Evolutionary conservation across 2,797 vertebrate species (phyloP), one percentile per base, ranked within the genome.

Genomic region (Gallinago stenura): DNA sequence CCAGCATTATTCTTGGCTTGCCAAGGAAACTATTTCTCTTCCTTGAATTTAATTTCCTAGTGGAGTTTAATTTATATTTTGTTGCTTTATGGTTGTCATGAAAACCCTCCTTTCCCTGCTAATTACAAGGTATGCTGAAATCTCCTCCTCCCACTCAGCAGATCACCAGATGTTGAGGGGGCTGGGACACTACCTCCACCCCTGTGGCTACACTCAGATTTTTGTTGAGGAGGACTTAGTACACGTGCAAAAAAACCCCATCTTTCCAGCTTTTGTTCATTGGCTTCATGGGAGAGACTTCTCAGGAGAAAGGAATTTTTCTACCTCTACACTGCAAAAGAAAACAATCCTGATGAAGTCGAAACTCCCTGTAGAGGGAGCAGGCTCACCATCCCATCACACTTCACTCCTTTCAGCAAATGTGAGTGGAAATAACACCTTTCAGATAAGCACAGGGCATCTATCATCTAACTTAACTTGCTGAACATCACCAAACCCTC

Each of bases 1-100:
- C 61, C 76, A 88, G 79, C 35, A 61, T 78, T 87, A 79, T 51
- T 92, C 77, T 48, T 28, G 15, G 61, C 66, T 85, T 86, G 58
- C 90, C 90, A 88, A 72, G 76, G 77, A 83, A 92, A 90, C 88
- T 84, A 90, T 75, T 95, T 57, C 77, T 89, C 58, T 58, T 33
- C 58, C 72, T 73, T 43, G 21, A 72, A 82, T 93, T 91, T 75
- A 4, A 90, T 91, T 75, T 86, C 70, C 66, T 72, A 78, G 39
- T 31, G 54, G 57, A 84, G 60, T 85, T 95, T 51, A 54, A 81
- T 83, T 73, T 89, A 11, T 78, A 76, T 60, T 90, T 90, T 54
- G 65, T 71, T 77, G 76, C 73, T 69, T 78, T 62, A 11, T 2
- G 41, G 70, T 72, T 95, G 88, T 72, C 88, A 88, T 62, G 85